Base-by-base conservation (phyloP, 2,113 vertebrate genomes). In the Petroica traversi region DNA sequence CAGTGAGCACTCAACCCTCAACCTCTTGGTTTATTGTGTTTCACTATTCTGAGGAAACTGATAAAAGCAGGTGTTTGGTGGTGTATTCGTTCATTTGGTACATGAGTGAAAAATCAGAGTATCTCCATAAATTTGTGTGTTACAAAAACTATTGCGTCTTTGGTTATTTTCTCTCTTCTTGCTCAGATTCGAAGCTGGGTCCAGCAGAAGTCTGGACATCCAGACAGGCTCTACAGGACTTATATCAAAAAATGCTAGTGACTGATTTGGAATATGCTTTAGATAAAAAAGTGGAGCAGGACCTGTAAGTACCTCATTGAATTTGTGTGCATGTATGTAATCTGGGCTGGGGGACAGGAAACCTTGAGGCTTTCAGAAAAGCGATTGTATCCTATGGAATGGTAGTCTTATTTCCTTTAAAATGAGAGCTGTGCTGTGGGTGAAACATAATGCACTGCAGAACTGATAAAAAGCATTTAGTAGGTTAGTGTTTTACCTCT, bases 231-330 rank as follows among this genome's bases (percentile, higher is more conserved):
- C 98, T 99, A 91, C 99, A 99, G 98, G 99, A 99, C 96, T 98
- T 99, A 82, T 99, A 99, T 98, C 99, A 99, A 98, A 99, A 99
- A 97, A 99, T 99, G 99, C 98, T 99, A 93, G 99, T 99, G 89
- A 99, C 99, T 3, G 99, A 99, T 97, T 98, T 99, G 98, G 99
- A 99, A 96, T 99, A 99, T 33, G 99, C 99, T 95, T 97, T 99
- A 98, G 99, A 99, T 98, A 99, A 99, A 98, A 99, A 99, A 97
- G 99, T 99, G 97, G 99, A 99, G 97, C 99, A 99, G 89, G 99
- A 99, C 97, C 99, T 99, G 99, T 99, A 98, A 99, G 99, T 97
- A 97, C 91, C 79, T 80, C 57, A 63, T 16, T 67, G 83, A 52
- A 85, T 52, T 51, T 43, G 6, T 57, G 14, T 66, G 3, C 64